These are phyloP conservation scores for Strongylocentrotus purpuratus DNA, from an alignment of 35 echinoderm and acorn worm species.

Conservation along the genomic window DNA sequence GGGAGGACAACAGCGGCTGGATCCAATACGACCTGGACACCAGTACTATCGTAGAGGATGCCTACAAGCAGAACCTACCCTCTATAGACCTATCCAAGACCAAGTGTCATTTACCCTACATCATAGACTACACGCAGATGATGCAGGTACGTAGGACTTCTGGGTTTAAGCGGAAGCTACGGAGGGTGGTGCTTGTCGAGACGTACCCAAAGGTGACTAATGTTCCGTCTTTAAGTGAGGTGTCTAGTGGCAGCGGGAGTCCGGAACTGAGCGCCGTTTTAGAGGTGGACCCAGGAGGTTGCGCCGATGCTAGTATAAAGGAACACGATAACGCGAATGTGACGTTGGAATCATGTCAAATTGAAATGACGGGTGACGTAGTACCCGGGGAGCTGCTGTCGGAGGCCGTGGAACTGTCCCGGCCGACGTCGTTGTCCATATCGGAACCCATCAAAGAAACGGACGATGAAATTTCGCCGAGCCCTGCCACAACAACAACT, in stretches of 20 bases:
- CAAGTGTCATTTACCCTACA: constrained; percentile 70
- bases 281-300: background rate
- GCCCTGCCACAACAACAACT: constrained; percentile 24
- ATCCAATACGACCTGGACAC: constrained; percentile 78
- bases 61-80: constrained; percentile 43
- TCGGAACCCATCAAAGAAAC: constrained; percentile 22
- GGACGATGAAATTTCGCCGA: constrained; percentile 13
- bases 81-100: constrained; percentile 72
- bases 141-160: constrained; percentile 66
- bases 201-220: constrained; percentile 47
- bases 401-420: background rate
- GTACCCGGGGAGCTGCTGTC: background rate
- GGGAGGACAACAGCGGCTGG: constrained; percentile 78
- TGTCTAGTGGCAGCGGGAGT: background rate
- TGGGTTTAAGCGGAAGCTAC: constrained; percentile 68
- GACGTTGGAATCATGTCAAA: constrained; percentile 34
- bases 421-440: constrained; percentile 15
- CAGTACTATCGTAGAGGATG: constrained; percentile 65
- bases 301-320: background rate
- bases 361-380: constrained; percentile 9
- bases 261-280: background rate
- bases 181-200: constrained; percentile 44
- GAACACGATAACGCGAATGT: constrained; percentile 1
- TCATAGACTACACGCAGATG: constrained; percentile 75
- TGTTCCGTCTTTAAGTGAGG: background rate